These are phyloP conservation scores for Nothobranchius furzeri DNA, from an alignment of 2,113 vertebrate genomes.

Conservation along the genomic window DNA sequence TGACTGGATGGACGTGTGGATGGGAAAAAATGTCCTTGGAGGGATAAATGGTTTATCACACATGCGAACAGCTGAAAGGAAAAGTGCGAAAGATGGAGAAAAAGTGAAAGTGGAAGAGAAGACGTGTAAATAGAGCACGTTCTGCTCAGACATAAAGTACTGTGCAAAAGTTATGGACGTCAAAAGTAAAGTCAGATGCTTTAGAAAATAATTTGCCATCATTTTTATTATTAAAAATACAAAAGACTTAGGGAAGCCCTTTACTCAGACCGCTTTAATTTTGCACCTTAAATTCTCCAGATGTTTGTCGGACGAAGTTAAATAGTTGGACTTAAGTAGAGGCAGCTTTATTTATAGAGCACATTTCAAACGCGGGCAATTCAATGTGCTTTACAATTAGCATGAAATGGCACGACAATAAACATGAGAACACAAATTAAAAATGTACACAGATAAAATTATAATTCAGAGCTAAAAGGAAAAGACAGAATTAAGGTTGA, in stretches of 20 bases:
- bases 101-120: conserved; percentile 36
- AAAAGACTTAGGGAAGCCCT: background rate
- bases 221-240: background rate
- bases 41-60: conserved; percentile 71
- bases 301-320: too few relatives aligned
- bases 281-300: too few relatives aligned
- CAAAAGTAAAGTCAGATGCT: conserved; percentile 7
- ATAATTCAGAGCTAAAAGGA: too few relatives aligned
- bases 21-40: conserved; percentile 71
- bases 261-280: background rate
- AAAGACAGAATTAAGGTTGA: too few relatives aligned
- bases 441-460: too few relatives aligned
- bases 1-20: conserved; percentile 64
- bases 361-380: too few relatives aligned
- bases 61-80: conserved; percentile 49
- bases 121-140: conserved; percentile 39
- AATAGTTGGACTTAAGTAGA: too few relatives aligned
- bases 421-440: too few relatives aligned
- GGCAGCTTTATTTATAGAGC: too few relatives aligned
- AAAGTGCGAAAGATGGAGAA: conserved; percentile 7
- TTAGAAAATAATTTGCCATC: background rate
- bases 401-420: too few relatives aligned
- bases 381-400: too few relatives aligned
- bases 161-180: conserved; percentile 17
- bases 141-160: background rate